phyloP scores from a whole-genome alignment of 2,888 invertebrate species.

The Drosophila macrothrix region DNA sequence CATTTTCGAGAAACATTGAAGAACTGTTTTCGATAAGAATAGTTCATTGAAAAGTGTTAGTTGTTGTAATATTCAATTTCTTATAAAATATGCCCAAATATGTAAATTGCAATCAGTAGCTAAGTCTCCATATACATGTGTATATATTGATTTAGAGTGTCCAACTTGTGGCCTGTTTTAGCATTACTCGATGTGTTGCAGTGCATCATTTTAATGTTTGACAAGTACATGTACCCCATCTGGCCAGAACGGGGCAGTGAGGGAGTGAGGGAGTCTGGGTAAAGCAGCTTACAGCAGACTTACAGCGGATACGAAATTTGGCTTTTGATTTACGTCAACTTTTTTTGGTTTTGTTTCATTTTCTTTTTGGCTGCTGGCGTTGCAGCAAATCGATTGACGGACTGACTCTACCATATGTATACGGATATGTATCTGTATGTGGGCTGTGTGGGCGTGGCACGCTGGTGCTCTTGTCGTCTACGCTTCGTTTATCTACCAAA shows the following conservation, averaged over 20 bases:
- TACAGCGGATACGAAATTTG: slow-evolving; percentile 81
- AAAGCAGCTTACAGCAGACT: slow-evolving; percentile 80
- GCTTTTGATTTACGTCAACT: slow-evolving; percentile 78
- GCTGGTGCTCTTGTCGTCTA: slow-evolving; percentile 31
- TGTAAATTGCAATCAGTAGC: not conserved
- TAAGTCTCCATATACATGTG: not conserved
- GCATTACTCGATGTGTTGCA: not conserved
- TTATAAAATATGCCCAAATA: not conserved
- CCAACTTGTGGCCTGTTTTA: slow-evolving; percentile 13
- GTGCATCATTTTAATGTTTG: slow-evolving; percentile 44
- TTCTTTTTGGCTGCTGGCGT: slow-evolving; percentile 48
- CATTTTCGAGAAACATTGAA: not conserved
- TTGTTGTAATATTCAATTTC: not conserved
- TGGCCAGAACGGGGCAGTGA: not conserved
- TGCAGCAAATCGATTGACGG: slow-evolving; percentile 77
- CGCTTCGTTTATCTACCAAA: slow-evolving; percentile 79
- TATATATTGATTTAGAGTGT: not conserved
- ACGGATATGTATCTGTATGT: slow-evolving; percentile 9
- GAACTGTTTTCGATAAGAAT: not conserved
- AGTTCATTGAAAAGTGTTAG: accelerated
- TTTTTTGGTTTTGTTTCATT: slow-evolving; percentile 40
- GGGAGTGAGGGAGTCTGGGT: slow-evolving; percentile 5
- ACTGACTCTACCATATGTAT: slow-evolving; percentile 36
- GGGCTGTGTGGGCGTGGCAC: slow-evolving; percentile 45
- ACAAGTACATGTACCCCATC: slow-evolving; percentile 41